Evolutionary conservation across 1,140 invertebrate species (phyloP), one percentile per base, ranked within the genome.

Genomic region (Trissolcus basalis): DNA sequence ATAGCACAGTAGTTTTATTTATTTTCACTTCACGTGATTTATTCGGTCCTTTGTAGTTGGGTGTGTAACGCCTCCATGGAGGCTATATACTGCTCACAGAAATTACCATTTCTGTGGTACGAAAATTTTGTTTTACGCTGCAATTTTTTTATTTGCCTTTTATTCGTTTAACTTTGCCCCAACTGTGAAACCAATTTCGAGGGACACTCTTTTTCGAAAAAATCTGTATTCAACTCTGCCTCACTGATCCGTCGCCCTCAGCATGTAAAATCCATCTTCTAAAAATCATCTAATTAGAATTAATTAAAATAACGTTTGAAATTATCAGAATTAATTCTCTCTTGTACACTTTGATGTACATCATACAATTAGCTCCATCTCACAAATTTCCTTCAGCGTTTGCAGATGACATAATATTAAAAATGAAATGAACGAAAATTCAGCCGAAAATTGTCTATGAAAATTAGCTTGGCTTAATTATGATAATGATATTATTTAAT

Each of bases 91-190:
- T 39, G n/a, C n/a, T 4, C 36, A 39, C 3, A 39, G 36, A 39
- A 39, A 39, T 39, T 39, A 39, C 36, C 36, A 39, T 39, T 39
- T n/a, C 36, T n/a, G 36, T 39, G 9, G n/a, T 39, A 39, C 36
- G 36, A 39, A 39, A 39, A 11, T 39, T 39, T 39, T 39, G 36
- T 39, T 39, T 39, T 39, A n/a, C 9, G n/a, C n/a, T 39, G n/a
- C n/a, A 39, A 39, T 9, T 39, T 39, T 27, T 39, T 39, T 39
- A 39, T 39, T 39, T 11, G n/a, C 36, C 36, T 39, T 9, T 39
- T 39, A 11, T 39, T 39, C 36, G n/a, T 9, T 39, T 39, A 11
- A 9, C 36, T 39, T 11, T 39, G 36, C 9, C n/a, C 36, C 9
- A 39, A 39, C 19, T 27, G 19, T 6, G 19, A 39, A n/a, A 11